Percentiles rank a stretch among this genome's conserved stretches.
Conservation (phyloP, 1,140 invertebrate genomes). For the Aplysia californica region DNA sequence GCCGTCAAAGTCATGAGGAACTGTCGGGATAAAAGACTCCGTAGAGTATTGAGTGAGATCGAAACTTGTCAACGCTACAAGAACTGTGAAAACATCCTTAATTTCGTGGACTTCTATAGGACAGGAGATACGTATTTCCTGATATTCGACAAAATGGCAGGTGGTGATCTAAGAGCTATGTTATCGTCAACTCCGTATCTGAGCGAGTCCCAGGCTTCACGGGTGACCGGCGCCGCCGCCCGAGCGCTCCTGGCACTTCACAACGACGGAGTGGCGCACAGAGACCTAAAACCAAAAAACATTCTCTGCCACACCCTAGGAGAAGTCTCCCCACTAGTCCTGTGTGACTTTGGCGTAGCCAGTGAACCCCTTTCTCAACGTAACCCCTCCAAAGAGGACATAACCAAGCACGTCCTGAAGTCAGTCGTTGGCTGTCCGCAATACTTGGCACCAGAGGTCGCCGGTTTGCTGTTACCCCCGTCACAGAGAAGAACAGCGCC, state of each 20-base stretch:
- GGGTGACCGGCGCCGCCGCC: conserved; percentile 95
- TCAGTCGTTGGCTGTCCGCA: conserved; percentile 77
- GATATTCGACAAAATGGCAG: conserved; percentile 98
- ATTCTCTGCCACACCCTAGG: conserved; percentile 85
- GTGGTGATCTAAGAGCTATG: conserved; percentile 84
- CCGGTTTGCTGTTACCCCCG: background rate
- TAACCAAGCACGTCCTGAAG: conserved; percentile 89
- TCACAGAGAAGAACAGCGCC: conserved; percentile 90
- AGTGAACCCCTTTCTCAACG: conserved; percentile 81
- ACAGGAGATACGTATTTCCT: no score
- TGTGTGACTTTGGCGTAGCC: conserved; percentile 98
- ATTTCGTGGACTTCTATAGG: conserved; percentile 97
- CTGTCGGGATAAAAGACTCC: conserved; percentile 81
- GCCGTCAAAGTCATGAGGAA: background rate
- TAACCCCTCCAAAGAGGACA: conserved; percentile 81
- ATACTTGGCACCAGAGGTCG: no score
- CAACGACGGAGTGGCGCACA: no score
- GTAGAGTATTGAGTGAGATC: no score
- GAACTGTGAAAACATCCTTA: conserved; percentile 96
- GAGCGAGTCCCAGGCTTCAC: no score
- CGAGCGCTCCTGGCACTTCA: conserved; percentile 95
- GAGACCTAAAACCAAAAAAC: no score
- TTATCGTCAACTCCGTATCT: conserved; percentile 93
- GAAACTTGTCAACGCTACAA: conserved; percentile 96
- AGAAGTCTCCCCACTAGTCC: conserved; percentile 91